Conservation (phyloP, 2,888 invertebrate genomes). For the Kryphioiulus occultus region DNA sequence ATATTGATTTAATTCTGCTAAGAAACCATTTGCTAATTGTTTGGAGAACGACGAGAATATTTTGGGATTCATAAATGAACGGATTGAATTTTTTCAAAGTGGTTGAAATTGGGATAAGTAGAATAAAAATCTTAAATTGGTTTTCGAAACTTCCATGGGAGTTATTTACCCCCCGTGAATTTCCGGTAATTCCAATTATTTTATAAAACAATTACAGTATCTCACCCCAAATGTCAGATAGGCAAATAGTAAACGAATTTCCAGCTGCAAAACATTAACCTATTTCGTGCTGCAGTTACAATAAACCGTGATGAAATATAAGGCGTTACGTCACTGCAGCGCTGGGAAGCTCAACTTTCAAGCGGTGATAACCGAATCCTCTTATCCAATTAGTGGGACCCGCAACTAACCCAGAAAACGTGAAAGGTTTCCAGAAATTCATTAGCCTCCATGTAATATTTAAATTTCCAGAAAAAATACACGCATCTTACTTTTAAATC, state of each 20-base stretch:
- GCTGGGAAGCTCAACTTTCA: neutral
- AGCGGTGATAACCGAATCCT: neutral
- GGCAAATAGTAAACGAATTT: neutral
- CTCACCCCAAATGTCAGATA: neutral
- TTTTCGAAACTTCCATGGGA: neutral
- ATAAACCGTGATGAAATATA: neutral
- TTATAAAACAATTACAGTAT: neutral
- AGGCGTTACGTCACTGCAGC: neutral
- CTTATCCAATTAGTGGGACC: neutral
- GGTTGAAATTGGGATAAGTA: no score
- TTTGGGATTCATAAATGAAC: no score
- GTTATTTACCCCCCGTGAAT: no score
- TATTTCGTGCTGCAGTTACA: neutral
- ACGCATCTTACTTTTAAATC: neutral
- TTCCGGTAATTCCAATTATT: neutral
- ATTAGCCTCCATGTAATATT: neutral
- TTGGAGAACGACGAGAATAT: no score
- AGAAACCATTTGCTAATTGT: no score
- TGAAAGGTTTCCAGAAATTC: neutral
- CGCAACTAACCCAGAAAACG: neutral
- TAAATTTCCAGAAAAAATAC: neutral
- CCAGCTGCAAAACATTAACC: slow-evolving; percentile 1
- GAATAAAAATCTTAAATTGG: neutral
- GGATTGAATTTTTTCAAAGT: no score
- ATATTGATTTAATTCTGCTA: no score